These are phyloP conservation scores for Theodoxus fluviatilis DNA, from an alignment of 2,888 invertebrate genomes.

Conservation along the genomic window DNA sequence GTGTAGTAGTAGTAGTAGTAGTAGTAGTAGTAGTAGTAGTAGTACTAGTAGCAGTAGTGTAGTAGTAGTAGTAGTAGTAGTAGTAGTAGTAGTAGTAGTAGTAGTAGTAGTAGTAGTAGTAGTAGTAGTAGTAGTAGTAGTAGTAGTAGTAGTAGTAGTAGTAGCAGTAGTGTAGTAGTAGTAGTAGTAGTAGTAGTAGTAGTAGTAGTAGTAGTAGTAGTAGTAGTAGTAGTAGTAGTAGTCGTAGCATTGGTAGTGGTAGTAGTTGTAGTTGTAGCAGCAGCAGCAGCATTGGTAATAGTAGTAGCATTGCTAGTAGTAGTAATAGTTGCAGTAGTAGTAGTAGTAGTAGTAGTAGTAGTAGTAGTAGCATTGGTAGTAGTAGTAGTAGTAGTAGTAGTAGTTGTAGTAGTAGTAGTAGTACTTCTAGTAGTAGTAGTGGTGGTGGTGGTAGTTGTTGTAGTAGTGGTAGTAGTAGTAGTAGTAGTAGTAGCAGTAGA, in stretches of 20 bases:
- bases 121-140: slow-evolving; percentile 2
- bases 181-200: not conserved
- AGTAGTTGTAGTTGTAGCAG: not conserved
- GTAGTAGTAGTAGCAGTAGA: too few relatives aligned
- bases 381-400: not conserved
- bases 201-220: not conserved
- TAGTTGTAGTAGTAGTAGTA: too few relatives aligned
- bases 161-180: not conserved
- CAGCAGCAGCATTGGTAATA: not conserved
- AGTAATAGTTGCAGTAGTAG: not conserved
- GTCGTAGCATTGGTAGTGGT: not conserved
- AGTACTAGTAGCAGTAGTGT: too few relatives aligned
- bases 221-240: not conserved
- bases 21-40: too few relatives aligned
- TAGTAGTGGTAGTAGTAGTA: too few relatives aligned
- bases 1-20: too few relatives aligned
- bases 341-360: not conserved
- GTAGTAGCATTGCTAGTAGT: not conserved
- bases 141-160: slow-evolving; percentile 2
- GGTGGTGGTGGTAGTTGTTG: too few relatives aligned
- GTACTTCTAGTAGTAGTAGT: too few relatives aligned
- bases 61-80: slow-evolving; percentile 2
- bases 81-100: slow-evolving; percentile 2
- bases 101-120: slow-evolving; percentile 2
- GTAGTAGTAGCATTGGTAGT: not conserved